Evolutionary conservation across 2,113 vertebrate genomes (phyloP).

Genomic region (Chamaea fasciata): DNA sequence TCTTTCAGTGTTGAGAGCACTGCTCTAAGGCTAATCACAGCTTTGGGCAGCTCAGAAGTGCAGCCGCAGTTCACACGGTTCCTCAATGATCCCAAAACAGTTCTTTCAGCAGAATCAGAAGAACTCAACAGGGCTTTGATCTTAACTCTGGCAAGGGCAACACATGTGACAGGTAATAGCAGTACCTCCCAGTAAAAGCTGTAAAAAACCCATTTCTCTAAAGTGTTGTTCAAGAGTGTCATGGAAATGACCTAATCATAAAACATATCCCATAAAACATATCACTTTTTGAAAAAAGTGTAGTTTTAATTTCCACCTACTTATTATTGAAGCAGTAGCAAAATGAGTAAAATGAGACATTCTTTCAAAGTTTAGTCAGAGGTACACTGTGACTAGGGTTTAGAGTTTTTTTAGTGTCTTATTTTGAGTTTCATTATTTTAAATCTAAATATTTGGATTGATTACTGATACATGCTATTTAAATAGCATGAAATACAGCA

Average conservation of each 20-base stretch:
- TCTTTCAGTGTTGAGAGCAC: slow-evolving; percentile 91
- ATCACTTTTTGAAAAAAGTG: neutral
- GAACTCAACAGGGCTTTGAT: slow-evolving; percentile 96
- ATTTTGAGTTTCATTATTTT: neutral
- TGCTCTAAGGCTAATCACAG: slow-evolving; percentile 91
- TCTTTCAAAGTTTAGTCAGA: neutral
- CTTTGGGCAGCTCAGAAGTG: slow-evolving; percentile 93
- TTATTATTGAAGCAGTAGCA: neutral
- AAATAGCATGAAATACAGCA: neutral
- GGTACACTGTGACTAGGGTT: neutral
- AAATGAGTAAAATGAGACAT: neutral
- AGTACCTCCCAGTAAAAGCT: neutral
- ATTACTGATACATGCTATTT: neutral
- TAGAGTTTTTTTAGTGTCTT: neutral
- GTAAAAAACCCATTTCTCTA: neutral
- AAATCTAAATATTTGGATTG: neutral
- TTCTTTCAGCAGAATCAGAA: slow-evolving; percentile 94
- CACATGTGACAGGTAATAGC: slow-evolving; percentile 90
- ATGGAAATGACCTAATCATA: neutral
- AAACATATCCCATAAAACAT: neutral
- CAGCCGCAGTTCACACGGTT: slow-evolving; percentile 97
- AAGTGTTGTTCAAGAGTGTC: neutral
- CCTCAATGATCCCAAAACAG: slow-evolving; percentile 94
- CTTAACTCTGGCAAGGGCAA: slow-evolving; percentile 93
- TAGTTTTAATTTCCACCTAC: neutral